phyloP scores from a whole-genome alignment of 2,888 invertebrate species.

The Cepaea hortensis region DNA sequence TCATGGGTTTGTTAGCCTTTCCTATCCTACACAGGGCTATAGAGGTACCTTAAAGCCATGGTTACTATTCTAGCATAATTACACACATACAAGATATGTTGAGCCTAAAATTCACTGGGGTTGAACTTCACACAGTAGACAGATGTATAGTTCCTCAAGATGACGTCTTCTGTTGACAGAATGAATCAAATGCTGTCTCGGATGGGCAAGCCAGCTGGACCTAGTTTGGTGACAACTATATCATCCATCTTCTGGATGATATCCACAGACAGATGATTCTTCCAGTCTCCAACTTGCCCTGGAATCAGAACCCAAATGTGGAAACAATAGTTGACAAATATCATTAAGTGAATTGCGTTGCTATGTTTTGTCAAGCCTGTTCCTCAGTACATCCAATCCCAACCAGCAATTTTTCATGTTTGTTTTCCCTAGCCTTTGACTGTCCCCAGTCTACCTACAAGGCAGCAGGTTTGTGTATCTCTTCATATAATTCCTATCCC shows the following conservation, averaged over 20 bases:
- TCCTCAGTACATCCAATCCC: too few species aligned
- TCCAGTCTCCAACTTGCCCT: slow-evolving; percentile 89
- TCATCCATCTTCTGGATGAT: slow-evolving; percentile 84
- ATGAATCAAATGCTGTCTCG: slow-evolving; percentile 56
- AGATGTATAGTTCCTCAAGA: too few species aligned
- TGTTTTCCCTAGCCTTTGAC: too few species aligned
- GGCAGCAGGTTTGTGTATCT: too few species aligned
- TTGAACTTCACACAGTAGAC: background rate
- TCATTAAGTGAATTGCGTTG: too few species aligned
- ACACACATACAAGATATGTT: background rate
- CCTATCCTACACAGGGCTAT: too few species aligned
- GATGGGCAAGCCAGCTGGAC: slow-evolving; percentile 56
- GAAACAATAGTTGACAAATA: background rate
- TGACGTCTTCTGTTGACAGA: background rate
- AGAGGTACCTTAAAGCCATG: background rate
- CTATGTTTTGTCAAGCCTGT: too few species aligned
- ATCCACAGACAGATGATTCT: slow-evolving; percentile 85
- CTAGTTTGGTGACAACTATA: slow-evolving; percentile 63
- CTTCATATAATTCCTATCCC: too few species aligned
- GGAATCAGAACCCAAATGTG: slow-evolving; percentile 18
- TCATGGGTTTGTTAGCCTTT: too few species aligned
- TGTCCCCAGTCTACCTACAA: too few species aligned
- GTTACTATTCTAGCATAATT: background rate
- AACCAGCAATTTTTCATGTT: too few species aligned
- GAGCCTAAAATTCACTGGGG: too few species aligned